Conservation (phyloP, 1,140 invertebrate genomes). For the Zaprionus gabonicus region DNA sequence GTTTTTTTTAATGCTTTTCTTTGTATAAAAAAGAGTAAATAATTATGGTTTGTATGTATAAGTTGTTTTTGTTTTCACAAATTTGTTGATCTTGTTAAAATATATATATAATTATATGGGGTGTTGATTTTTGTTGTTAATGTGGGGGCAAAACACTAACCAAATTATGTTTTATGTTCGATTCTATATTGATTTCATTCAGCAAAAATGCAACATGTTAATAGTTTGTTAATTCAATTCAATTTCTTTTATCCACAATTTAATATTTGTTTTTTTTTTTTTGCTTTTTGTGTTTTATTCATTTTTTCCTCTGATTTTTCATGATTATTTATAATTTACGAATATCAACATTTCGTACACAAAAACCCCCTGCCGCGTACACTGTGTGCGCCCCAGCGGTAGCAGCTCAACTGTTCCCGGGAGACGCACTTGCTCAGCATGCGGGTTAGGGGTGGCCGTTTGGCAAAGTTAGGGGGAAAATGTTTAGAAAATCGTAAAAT, state of each 20-base stretch:
- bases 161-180: constrained; percentile 61
- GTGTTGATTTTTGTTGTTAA: constrained; percentile 37
- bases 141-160: constrained; percentile 61
- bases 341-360: constrained; percentile 59
- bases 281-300: constrained; percentile 46
- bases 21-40: constrained; percentile 84
- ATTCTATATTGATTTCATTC: constrained; percentile 47
- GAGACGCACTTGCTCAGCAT: not conserved
- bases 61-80: constrained; percentile 63
- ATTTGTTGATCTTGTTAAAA: constrained; percentile 73
- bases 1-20: constrained; percentile 73
- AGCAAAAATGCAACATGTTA: constrained; percentile 79
- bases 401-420: constrained; percentile 68
- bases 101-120: constrained; percentile 59
- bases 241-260: constrained; percentile 58
- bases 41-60: constrained; percentile 78
- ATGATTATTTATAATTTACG: constrained; percentile 61
- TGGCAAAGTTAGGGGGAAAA: constrained; percentile 41
- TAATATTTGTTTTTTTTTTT: constrained; percentile 33
- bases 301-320: constrained; percentile 45
- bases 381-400: constrained; percentile 18
- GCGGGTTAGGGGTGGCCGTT: constrained; percentile 9
- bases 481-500: constrained; percentile 51
- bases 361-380: constrained; percentile 17
- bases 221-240: constrained; percentile 79